Base-by-base conservation (phyloP, 2,888 invertebrate genomes). In the Nephrotoma flavescens region DNA sequence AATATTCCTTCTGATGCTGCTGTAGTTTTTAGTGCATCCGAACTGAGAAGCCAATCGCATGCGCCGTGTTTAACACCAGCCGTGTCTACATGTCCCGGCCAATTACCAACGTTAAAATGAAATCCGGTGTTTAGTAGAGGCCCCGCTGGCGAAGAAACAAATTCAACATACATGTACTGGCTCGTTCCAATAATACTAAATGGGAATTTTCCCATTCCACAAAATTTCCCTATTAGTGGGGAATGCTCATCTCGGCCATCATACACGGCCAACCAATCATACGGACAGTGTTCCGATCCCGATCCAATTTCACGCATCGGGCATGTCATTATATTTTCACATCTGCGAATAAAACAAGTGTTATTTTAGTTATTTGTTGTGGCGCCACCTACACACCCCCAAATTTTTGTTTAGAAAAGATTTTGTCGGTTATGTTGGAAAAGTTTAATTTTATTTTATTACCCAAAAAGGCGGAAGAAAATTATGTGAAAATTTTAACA, bases 311-410 rank as follows among this genome's bases (percentile, higher is more conserved):
- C 97, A 88, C 97, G 93, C 95, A 97, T 97, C 41, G 97, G 97
- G 90, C 97, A 98, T 0, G 97, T 97, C 96, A 98, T 97, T 89
- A 97, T 96, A 91, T 97, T 97, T 92, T 98, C 97, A 90, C 97
- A 97, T 87, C 97, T 92, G 89, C 19, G 89, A 89, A 86, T 11
- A 85, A 57, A 71, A 71, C 3, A 31, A 31, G 31, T 31, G 31
- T 31, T 31, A 31, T 31, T 31, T 31, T 15, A 15, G 15, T 15
- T 6, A 71, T 31, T 71, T 71, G 31, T 71, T 2, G 7, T 71
- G 71, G 71, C 71, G 71, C 71, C 71, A 71, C 31, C 71, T 31
- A 71, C 31, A 71, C 0, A 19, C 15, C 31, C 4, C 71, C 31
- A 19, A 31, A 4, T 71, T 47, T 47, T 47, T 12, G 12, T 11